A percentile compares a stretch with the other conserved stretches of the same genome.
Evolutionary conservation across 2,113 vertebrate genomes (phyloP).

Genomic region (Drymodes brunneopygia): DNA sequence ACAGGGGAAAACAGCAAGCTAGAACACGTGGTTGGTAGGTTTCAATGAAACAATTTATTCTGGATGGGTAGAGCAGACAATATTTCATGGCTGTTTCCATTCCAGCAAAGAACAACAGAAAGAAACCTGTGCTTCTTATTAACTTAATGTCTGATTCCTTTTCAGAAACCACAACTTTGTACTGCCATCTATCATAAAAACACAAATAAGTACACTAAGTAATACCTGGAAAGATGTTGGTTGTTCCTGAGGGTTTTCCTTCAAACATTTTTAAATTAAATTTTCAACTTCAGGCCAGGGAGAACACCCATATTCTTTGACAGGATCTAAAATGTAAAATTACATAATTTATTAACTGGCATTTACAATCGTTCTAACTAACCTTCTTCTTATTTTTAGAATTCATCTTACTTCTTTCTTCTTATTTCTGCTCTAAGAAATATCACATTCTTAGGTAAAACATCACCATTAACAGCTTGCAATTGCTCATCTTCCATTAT

Average conservation of each 20-base stretch:
- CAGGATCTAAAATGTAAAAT: slow-evolving; percentile 82
- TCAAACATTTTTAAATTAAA: slow-evolving; percentile 91
- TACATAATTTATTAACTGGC: neutral
- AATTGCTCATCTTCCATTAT: neutral
- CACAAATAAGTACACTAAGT: neutral
- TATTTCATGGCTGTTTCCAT: neutral
- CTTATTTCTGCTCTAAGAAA: neutral
- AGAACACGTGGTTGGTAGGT: neutral
- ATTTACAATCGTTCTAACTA: neutral
- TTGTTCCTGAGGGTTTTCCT: slow-evolving; percentile 86
- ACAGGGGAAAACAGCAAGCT: neutral
- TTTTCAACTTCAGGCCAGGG: slow-evolving; percentile 89
- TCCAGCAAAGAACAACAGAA: neutral
- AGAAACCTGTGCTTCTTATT: neutral
- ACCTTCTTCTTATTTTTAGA: neutral
- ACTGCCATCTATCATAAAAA: neutral
- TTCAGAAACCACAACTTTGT: neutral
- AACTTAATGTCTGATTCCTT: neutral
- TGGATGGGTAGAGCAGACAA: neutral
- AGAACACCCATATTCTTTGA: slow-evolving; percentile 85
- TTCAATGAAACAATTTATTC: neutral
- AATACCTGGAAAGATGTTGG: slow-evolving; percentile 89
- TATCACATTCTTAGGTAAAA: neutral
- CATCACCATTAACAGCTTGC: neutral
- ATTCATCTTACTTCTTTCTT: too few relatives aligned